Evolutionary conservation across 2,113 vertebrate genomes (phyloP), one percentile per base, ranked within the genome.

Genomic region (Tyto alba): DNA sequence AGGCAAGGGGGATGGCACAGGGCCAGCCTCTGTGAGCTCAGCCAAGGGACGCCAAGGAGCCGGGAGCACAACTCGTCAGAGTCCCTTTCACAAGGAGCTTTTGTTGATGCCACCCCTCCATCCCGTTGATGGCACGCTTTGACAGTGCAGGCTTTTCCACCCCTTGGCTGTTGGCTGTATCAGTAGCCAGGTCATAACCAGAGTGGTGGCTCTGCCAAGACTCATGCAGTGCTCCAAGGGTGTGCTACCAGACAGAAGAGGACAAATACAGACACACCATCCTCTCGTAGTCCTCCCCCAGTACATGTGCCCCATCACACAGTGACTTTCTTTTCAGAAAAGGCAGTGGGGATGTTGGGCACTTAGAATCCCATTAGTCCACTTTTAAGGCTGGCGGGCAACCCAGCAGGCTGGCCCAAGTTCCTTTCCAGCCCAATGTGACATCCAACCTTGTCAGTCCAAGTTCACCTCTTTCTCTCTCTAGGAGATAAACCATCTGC

Each of bases 1-100:
- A 97, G 95, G 97, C 94, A 29, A 96, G 89, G 60, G 85, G 95
- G 59, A 26, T 97, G 98, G 97, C 97, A 91, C 3, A 0, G 62
- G 63, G 94, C 97, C 97, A 97, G 72, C 52, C 73, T 84, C 89
- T 11, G 20, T 34, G 0, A 38, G 91, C 94, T 83, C 73, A 60
- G 86, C 76, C 2, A 2, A 93, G 23, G 50, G 66, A 79, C 5
- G 18, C 69, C 34, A 25, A 69, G 62, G 50, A 88, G 69, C 72
- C 3, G 0, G 71, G 47, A 94, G 83, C 67, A 4, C 34, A 72
- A 55, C 1, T 0, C 4, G 2, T 62, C 89, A 87, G 64, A 77
- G 62, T 8, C 10, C 36, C 73, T 48, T 77, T 92, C 91, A 96
- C 82, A 94, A 95, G 92, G 69, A 47, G 80, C 71, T 88, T 92